Percentiles rank a stretch among this genome's conserved stretches.
phyloP scores from a whole-genome alignment of 2,888 invertebrate genomes.

The Drosophila vallismaia region DNA sequence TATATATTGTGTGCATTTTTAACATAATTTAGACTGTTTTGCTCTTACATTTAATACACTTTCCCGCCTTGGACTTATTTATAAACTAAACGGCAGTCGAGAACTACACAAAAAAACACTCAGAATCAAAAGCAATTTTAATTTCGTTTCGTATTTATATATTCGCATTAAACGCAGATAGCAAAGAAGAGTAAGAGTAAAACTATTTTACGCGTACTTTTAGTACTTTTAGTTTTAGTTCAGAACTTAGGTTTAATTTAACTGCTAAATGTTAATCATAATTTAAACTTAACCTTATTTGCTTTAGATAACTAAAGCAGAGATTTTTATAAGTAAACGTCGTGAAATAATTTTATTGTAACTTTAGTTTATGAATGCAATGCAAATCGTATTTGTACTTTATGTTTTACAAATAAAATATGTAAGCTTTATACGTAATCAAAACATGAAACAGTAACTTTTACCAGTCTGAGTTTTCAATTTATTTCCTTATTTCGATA shows the following conservation, averaged over 20 bases:
- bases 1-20: conserved; percentile 30
- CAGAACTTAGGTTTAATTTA: conserved; percentile 36
- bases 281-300: conserved; percentile 26
- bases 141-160: conserved; percentile 25
- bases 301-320: conserved; percentile 16
- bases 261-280: conserved; percentile 29
- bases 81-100: conserved; percentile 23
- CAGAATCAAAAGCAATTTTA: conserved; percentile 44
- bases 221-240: conserved; percentile 55
- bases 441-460: conserved; percentile 49
- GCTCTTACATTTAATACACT: conserved; percentile 16
- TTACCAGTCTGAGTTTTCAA: conserved; percentile 27
- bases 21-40: conserved; percentile 29
- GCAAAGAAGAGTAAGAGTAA: conserved; percentile 26
- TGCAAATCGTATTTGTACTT: conserved; percentile 54
- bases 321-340: conserved; percentile 8
- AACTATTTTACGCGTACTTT: conserved; percentile 52
- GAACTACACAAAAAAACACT: conserved; percentile 15
- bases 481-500: conserved; percentile 16
- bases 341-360: conserved; percentile 40
- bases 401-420: conserved; percentile 62
- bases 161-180: conserved; percentile 26
- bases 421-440: conserved; percentile 73
- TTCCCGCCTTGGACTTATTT: conserved; percentile 3
- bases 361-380: conserved; percentile 54